Evolutionary conservation across 2,797 vertebrate genomes (phyloP).

Genomic region (Benthosema pterotum): DNA sequence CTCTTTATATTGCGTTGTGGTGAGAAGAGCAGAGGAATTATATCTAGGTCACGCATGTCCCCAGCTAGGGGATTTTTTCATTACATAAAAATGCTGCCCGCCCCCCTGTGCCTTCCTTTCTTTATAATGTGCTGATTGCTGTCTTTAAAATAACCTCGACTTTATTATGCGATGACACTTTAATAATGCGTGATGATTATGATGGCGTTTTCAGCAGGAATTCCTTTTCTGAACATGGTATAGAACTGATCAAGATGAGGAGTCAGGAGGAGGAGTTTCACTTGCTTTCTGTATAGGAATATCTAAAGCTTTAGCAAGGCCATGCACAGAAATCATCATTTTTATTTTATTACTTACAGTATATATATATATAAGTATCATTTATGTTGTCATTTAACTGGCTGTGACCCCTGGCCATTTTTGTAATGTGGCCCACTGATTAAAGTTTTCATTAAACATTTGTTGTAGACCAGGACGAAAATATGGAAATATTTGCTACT

Average conservation of each 20-base stretch:
- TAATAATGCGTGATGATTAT: conserved; percentile 4
- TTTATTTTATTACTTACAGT: no score
- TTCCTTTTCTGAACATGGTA: background rate
- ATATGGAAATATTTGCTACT: no score
- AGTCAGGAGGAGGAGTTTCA: conserved; percentile 8
- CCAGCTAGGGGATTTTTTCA: conserved; percentile 9
- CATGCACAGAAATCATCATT: background rate
- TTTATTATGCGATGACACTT: conserved; percentile 5
- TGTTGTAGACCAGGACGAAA: no score
- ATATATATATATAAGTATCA: no score
- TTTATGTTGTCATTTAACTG: no score
- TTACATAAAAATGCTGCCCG: no score
- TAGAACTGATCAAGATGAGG: background rate
- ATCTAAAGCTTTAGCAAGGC: background rate
- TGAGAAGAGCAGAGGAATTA: conserved; percentile 5
- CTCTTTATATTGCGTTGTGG: conserved; percentile 21
- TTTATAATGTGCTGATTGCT: background rate
- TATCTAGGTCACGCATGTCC: conserved; percentile 13
- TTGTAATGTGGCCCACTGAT: no score
- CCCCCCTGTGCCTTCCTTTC: background rate
- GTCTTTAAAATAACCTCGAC: background rate
- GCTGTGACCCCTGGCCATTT: no score
- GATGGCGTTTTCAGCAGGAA: background rate
- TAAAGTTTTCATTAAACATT: no score
- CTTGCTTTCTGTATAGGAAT: background rate